A percentile compares a stretch with the other conserved stretches of the same genome.
Conservation (phyloP, 2,797 vertebrate species). For the Saxicola maurus region DNA sequence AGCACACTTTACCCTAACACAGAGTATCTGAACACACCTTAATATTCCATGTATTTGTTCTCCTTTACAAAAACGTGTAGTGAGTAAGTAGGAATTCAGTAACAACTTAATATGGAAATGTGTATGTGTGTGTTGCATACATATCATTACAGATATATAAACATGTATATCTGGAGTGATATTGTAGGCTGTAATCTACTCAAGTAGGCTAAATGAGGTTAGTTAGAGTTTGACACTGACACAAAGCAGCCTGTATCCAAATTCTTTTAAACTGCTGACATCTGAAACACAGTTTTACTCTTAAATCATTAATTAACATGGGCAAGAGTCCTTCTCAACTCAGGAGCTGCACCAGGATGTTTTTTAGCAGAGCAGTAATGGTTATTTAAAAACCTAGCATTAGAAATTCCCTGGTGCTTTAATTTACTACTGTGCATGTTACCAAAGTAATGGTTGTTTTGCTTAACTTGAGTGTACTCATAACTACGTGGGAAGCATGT, state of each 20-base stretch:
- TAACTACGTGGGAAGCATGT: neutral
- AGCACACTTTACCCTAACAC: neutral
- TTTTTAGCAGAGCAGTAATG: neutral
- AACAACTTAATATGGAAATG: neutral
- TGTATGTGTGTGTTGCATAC: neutral
- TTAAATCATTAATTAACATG: neutral
- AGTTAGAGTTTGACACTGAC: neutral
- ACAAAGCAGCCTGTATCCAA: neutral
- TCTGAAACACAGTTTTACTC: neutral
- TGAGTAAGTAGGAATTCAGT: neutral
- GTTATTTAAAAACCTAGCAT: neutral
- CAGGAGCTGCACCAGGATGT: neutral
- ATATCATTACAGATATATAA: neutral
- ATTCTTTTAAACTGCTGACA: neutral
- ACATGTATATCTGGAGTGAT: neutral
- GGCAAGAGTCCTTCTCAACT: neutral
- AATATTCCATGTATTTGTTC: neutral
- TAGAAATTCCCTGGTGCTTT: neutral
- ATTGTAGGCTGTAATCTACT: neutral
- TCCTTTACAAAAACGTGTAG: neutral
- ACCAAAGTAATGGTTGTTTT: neutral
- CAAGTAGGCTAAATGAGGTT: neutral
- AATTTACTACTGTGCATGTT: neutral
- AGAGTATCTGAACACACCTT: neutral
- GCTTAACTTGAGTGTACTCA: neutral